Evolutionary conservation across 1,140 invertebrate species (phyloP), one percentile per base, ranked within the genome.

Genomic region (Drosophila tani): DNA sequence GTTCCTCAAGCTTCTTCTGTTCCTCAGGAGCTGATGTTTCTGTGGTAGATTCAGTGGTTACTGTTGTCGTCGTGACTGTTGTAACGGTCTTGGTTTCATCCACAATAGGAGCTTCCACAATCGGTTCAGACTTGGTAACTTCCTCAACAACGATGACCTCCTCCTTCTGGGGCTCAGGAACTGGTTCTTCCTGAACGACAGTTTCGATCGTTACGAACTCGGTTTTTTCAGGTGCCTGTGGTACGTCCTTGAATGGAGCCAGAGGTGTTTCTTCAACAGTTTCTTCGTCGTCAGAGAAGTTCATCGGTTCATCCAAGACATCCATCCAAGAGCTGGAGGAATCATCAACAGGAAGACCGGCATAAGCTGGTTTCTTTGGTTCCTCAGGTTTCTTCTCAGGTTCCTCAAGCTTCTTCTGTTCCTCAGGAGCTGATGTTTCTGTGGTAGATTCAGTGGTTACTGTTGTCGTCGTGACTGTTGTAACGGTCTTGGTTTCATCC

Each of bases 291-390:
- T 93, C 93, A 17, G 93, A 92, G 49, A 94, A 93, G 15, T 86
- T 82, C 65, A 95, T 93, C 50, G 94, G 93, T 76, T 94, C 93
- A 71, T 95, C 94, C 47, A 95, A 70, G 43, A 94, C 67, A 27
- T 27, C 27, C 27, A 27, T 27, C 27, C 27, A 27, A 27, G 27
- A 27, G 27, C 93, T 93, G 19, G 93, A 60, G 2, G 93, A 91
- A 65, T 93, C 90, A 66, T 95, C 93, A 40, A 94, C 93, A 27
- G 93, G 93, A 32, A 94, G 82, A 21, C 92, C 93, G 58, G 93
- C 93, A 75, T 93, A 93, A 5, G 83, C 77, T 46, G 81, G 57
- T 66, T 91, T 93, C 24, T 51, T 69, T 5, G n/a, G n/a, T n/a
- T n/a, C n/a, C n/a, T n/a, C n/a, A n/a, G n/a, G n/a, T n/a, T n/a